Percentiles rank a stretch among this genome's conserved stretches.
Conservation (phyloP, 2,888 invertebrate species). For the Deilephila elpenor region DNA sequence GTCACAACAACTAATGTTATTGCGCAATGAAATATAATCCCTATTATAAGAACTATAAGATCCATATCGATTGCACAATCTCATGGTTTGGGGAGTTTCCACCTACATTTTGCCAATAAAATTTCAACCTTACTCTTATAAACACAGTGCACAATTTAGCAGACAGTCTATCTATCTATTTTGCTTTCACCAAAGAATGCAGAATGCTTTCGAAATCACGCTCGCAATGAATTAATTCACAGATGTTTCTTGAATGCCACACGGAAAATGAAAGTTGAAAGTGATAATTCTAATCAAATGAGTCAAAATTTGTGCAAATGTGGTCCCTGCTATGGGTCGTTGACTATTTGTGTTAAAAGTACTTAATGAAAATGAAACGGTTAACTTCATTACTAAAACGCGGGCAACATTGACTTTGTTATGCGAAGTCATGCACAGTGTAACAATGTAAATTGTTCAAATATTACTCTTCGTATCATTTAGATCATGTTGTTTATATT, state of each 20-base stretch:
- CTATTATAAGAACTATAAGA: slow-evolving; percentile 43
- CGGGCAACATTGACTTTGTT: not conserved
- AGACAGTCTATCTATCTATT: slow-evolving; percentile 46
- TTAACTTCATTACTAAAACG: not conserved
- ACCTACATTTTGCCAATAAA: slow-evolving; percentile 31
- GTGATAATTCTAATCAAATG: slow-evolving; percentile 37
- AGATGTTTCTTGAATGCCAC: slow-evolving; percentile 39
- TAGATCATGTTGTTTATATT: not conserved
- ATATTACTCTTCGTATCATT: no score
- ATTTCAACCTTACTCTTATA: slow-evolving; percentile 32
- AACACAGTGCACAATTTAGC: slow-evolving; percentile 31
- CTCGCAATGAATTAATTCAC: slow-evolving; percentile 49
- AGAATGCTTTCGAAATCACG: slow-evolving; percentile 55
- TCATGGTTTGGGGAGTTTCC: slow-evolving; percentile 32
- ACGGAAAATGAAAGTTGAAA: slow-evolving; percentile 51
- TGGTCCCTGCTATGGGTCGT: not conserved
- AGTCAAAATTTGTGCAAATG: not conserved
- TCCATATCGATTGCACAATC: slow-evolving; percentile 41
- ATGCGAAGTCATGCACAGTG: not conserved
- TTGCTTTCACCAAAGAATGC: slow-evolving; percentile 61
- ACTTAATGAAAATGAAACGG: not conserved
- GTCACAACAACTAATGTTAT: slow-evolving; percentile 27
- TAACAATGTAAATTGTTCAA: no score
- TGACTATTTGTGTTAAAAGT: not conserved
- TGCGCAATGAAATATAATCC: slow-evolving; percentile 40